Evolutionary conservation across 2,888 invertebrate genomes (phyloP).

Genomic region (Neoaliturus tenellus): DNA sequence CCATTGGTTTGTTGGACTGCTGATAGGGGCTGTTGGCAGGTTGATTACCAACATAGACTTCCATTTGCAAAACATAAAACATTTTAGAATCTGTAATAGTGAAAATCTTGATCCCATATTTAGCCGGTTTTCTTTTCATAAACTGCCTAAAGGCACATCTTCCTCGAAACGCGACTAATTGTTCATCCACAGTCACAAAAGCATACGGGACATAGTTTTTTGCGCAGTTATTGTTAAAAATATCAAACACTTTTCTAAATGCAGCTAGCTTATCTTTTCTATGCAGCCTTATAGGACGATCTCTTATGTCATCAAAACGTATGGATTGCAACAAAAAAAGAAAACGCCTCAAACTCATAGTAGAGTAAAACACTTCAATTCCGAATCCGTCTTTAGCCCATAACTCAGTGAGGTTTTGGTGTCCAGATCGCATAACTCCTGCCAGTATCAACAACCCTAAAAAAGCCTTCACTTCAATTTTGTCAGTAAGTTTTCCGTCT

Average conservation of each 20-base stretch:
- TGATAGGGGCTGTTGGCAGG: constrained; percentile 29
- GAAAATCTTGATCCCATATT: constrained; percentile 50
- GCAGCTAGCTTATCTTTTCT: constrained; percentile 31
- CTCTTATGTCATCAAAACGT: constrained; percentile 28
- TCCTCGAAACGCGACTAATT: constrained; percentile 52
- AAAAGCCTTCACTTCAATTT: not conserved
- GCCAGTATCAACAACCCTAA: constrained; percentile 22
- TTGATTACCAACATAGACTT: constrained; percentile 49
- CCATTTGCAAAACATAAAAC: constrained; percentile 48
- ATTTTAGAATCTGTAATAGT: constrained; percentile 54
- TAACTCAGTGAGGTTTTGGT: constrained; percentile 35
- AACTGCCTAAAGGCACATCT: constrained; percentile 29
- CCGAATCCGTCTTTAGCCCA: constrained; percentile 41
- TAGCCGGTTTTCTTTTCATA: constrained; percentile 55
- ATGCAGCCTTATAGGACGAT: not conserved
- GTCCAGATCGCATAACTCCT: constrained; percentile 14
- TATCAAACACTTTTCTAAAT: constrained; percentile 50
- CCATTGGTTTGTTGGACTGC: constrained; percentile 44
- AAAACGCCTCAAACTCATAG: constrained; percentile 33
- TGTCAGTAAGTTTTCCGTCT: not conserved
- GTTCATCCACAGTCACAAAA: constrained; percentile 37
- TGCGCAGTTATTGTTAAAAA: constrained; percentile 38
- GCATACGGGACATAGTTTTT: constrained; percentile 8
- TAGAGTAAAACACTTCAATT: constrained; percentile 35
- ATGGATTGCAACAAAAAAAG: constrained; percentile 33